These are phyloP conservation scores for Atta cephalotes DNA, from an alignment of 1,140 invertebrate genomes.

Conservation along the genomic window DNA sequence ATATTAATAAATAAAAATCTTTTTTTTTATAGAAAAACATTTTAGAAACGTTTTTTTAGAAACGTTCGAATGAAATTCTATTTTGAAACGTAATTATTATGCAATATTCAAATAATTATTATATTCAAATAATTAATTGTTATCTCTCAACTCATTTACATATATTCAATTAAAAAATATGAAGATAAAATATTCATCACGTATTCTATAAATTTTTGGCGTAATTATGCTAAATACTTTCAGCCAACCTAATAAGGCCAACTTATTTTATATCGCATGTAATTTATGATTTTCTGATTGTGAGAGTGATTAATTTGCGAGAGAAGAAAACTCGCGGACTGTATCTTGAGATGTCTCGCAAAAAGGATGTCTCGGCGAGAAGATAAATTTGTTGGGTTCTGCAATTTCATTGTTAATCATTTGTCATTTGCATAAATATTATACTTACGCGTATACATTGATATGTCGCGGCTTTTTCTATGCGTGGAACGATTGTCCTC, in stretches of 20 bases:
- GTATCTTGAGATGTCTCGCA: neutral
- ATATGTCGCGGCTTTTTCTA: neutral
- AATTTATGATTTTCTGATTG: slow-evolving; percentile 30
- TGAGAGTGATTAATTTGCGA: slow-evolving; percentile 15
- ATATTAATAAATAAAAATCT: neutral
- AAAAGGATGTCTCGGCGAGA: neutral
- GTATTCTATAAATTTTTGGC: neutral
- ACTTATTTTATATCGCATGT: neutral
- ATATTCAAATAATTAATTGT: neutral
- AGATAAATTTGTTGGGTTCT: slow-evolving; percentile 13
- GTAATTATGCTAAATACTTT: neutral
- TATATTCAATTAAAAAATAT: neutral
- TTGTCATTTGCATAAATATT: neutral
- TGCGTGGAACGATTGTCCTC: neutral
- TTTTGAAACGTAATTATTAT: neutral
- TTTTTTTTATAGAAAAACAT: neutral
- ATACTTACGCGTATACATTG: neutral
- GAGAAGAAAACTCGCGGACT: neutral
- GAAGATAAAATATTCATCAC: neutral
- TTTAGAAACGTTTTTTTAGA: neutral
- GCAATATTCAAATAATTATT: neutral
- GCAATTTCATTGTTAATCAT: slow-evolving; percentile 23
- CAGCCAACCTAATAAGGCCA: neutral
- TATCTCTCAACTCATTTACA: slow-evolving; percentile 5
- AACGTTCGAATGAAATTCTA: neutral